Evolutionary conservation across 2,888 invertebrate genomes (phyloP).

Genomic region (Pycnomerus fuliginosus): DNA sequence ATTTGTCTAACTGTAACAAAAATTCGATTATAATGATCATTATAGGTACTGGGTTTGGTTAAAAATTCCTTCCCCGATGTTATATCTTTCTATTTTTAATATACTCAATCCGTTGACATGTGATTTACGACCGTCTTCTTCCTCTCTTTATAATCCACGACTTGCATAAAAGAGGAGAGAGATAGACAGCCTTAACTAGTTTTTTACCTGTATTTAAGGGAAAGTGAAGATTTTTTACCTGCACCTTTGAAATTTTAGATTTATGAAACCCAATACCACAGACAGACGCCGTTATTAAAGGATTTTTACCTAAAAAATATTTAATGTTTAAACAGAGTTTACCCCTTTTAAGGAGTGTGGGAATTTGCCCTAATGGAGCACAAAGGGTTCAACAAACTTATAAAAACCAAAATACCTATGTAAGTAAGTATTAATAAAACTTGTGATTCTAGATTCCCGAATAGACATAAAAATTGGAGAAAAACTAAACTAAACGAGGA

Average conservation of each 20-base stretch:
- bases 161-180: background rate
- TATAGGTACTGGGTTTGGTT: too few relatives aligned
- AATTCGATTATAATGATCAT: too few relatives aligned
- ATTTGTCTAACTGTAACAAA: too few relatives aligned
- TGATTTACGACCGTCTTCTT: conserved; percentile 19
- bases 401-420: too few relatives aligned
- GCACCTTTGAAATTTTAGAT: conserved; percentile 25
- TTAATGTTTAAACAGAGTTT: conserved; percentile 22
- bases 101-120: conserved; percentile 25
- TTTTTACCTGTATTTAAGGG: conserved; percentile 22
- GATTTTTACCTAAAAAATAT: conserved; percentile 22
- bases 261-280: conserved; percentile 26
- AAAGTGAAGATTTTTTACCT: conserved; percentile 23
- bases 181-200: background rate
- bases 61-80: too few relatives aligned
- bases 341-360: conserved; percentile 15
- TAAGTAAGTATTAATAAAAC: too few relatives aligned
- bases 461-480: too few relatives aligned
- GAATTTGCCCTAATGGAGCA: conserved; percentile 5
- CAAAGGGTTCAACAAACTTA: conserved; percentile 12
- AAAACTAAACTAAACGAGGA: too few relatives aligned
- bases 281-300: conserved; percentile 26
- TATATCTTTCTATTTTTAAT: conserved; percentile 24
- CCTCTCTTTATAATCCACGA: conserved; percentile 2
- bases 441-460: too few relatives aligned